phyloP scores from a whole-genome alignment of 2,797 vertebrate species.

The Aselliscus stoliczkanus region DNA sequence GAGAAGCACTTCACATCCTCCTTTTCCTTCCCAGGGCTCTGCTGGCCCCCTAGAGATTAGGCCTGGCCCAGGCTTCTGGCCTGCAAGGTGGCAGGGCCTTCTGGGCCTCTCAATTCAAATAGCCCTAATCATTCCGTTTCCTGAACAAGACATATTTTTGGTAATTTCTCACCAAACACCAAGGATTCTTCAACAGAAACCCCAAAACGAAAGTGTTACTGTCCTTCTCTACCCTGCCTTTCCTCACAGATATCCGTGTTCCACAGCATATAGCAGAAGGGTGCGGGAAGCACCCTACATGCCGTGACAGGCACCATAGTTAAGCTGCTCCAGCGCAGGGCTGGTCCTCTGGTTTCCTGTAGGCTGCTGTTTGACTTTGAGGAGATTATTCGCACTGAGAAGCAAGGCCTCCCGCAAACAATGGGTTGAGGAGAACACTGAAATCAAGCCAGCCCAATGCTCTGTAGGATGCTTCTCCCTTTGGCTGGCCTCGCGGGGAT shows the following conservation, averaged over 20 bases:
- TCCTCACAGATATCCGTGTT: neutral
- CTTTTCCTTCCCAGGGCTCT: neutral
- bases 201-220: neutral
- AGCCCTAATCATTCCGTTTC: neutral
- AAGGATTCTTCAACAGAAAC: neutral
- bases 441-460: neutral
- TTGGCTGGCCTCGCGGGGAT: neutral
- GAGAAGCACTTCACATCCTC: neutral
- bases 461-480: neutral
- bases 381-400: neutral
- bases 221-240: neutral
- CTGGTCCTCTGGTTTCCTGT: neutral
- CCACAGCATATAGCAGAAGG: neutral
- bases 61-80: neutral
- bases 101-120: neutral
- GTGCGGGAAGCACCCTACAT: neutral
- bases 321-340: too few species aligned
- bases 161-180: slow-evolving; percentile 22
- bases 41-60: neutral
- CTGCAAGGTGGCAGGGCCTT: neutral
- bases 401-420: neutral
- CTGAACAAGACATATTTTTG: neutral
- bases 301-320: fast-evolving
- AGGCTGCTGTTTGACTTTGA: neutral
- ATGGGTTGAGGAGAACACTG: neutral